Conservation (phyloP, 1,140 invertebrate genomes). For the Atta texana region DNA sequence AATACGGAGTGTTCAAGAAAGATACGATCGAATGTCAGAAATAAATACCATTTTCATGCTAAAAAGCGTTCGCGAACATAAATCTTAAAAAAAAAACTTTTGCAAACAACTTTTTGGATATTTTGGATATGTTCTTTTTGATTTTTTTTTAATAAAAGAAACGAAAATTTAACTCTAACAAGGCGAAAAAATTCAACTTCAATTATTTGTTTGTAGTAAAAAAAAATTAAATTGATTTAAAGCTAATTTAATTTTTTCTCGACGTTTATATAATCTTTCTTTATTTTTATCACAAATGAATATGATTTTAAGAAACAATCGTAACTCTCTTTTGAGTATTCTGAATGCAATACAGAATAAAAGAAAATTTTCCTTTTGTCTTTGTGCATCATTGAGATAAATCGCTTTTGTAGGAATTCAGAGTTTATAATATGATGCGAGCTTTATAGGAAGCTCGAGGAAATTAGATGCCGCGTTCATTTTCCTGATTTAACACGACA, state of each 20-base stretch:
- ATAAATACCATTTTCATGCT: not conserved
- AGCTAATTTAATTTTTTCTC: conserved; percentile 8
- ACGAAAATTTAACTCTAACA: not conserved
- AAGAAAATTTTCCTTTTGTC: not conserved
- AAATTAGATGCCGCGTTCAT: conserved; percentile 49
- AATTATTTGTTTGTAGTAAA: not conserved
- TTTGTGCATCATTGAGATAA: not conserved
- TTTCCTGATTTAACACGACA: conserved; percentile 52
- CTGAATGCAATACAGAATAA: not conserved
- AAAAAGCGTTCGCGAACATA: not conserved
- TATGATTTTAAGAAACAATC: not conserved
- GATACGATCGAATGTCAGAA: not conserved
- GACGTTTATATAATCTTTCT: conserved; percentile 23
- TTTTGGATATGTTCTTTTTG: not conserved
- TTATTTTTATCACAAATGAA: not conserved
- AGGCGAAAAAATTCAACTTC: not conserved
- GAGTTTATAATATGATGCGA: conserved; percentile 29
- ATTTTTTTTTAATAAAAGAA: not conserved
- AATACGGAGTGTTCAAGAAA: not conserved
- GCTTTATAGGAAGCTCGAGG: conserved; percentile 31
- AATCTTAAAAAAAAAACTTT: not conserved
- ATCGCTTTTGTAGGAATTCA: not conserved
- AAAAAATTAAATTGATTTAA: conserved; percentile 1
- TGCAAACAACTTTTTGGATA: not conserved
- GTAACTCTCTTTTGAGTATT: not conserved